Evolutionary conservation across 2,797 vertebrate genomes (phyloP).

Genomic region (Rousettus madagascariensis): DNA sequence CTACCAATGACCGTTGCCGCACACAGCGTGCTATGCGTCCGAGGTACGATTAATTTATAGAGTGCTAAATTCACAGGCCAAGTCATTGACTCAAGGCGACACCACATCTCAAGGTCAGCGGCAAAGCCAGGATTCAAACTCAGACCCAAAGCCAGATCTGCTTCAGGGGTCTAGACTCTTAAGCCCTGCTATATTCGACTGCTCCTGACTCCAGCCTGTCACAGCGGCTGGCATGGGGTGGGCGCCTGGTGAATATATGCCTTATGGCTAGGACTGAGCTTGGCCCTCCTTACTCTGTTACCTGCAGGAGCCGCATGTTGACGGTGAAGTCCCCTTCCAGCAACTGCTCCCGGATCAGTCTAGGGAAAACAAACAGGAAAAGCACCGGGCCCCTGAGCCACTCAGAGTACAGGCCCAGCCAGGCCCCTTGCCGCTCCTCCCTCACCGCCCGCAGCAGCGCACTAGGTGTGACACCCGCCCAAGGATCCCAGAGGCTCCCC

Average conservation of each 20-base stretch:
- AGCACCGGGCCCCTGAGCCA: background rate
- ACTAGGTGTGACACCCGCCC: background rate
- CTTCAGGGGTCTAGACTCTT: background rate
- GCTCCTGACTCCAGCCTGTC: background rate
- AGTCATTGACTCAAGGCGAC: background rate
- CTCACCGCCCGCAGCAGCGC: rapidly evolving
- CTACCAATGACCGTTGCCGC: rapidly evolving
- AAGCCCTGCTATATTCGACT: background rate
- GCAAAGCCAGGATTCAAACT: background rate
- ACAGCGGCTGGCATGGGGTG: rapidly evolving
- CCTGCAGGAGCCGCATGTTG: conserved; percentile 98
- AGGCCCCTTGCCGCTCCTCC: background rate
- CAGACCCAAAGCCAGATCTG: background rate
- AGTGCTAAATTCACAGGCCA: background rate
- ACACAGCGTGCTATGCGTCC: rapidly evolving
- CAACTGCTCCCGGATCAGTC: conserved; percentile 94
- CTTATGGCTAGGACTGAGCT: background rate
- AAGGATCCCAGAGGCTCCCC: background rate
- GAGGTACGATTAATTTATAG: rapidly evolving
- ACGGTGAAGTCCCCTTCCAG: conserved; percentile 96
- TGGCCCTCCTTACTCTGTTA: conserved; percentile 68
- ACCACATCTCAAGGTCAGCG: background rate
- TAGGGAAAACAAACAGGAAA: conserved; percentile 75
- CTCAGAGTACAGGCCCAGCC: background rate
- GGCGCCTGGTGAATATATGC: background rate